These are phyloP conservation scores for Philotrypesis tridentata DNA, from an alignment of 1,140 invertebrate genomes.

Conservation along the genomic window DNA sequence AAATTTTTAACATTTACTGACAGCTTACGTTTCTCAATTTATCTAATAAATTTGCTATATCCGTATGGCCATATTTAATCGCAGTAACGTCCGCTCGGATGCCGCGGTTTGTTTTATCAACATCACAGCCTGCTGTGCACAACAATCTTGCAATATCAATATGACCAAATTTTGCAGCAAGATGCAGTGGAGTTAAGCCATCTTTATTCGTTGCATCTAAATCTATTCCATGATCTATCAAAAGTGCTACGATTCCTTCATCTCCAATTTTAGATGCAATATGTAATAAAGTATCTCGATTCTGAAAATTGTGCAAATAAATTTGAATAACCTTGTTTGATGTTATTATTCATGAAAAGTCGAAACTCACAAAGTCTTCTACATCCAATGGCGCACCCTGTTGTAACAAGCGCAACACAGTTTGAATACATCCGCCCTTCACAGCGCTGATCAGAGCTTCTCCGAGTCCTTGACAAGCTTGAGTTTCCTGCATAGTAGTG, in stretches of 20 bases:
- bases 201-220: constrained; percentile 81
- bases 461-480: constrained; percentile 69
- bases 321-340: neutral
- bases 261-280: constrained; percentile 82
- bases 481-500: constrained; percentile 67
- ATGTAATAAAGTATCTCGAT: constrained; percentile 85
- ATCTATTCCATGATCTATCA: constrained; percentile 84
- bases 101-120: constrained; percentile 81
- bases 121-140: constrained; percentile 82
- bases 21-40: constrained; percentile 79
- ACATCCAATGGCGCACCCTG: constrained; percentile 83
- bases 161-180: constrained; percentile 84
- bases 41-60: constrained; percentile 83
- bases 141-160: constrained; percentile 85
- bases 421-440: constrained; percentile 70
- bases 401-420: constrained; percentile 75
- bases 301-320: constrained; percentile 71
- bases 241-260: constrained; percentile 80
- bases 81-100: constrained; percentile 88
- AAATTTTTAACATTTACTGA: constrained; percentile 2
- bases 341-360: neutral
- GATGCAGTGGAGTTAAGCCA: constrained; percentile 83
- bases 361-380: constrained; percentile 77
- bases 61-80: constrained; percentile 84
- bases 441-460: constrained; percentile 71